A percentile compares a stretch with the other conserved stretches of the same genome.
phyloP scores from a whole-genome alignment of 2,888 invertebrate genomes.

The Diarsia rubi region DNA sequence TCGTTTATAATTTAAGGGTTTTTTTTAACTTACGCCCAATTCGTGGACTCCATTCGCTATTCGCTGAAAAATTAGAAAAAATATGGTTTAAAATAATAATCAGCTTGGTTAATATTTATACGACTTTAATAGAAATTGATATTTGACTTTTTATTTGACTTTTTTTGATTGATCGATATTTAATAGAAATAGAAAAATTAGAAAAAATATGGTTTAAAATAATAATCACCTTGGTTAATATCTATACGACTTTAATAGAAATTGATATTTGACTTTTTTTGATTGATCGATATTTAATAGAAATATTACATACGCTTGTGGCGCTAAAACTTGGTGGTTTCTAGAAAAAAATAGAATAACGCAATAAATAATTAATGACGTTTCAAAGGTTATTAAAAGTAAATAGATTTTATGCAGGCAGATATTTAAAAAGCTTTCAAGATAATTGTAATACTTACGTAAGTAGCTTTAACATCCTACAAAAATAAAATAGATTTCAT shows the following conservation, averaged over 20 bases:
- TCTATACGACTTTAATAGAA: not conserved
- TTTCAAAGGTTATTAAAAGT: not conserved
- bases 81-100: not conserved
- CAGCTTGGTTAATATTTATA: not conserved
- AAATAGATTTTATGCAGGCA: not conserved
- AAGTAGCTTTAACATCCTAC: slow-evolving; percentile 67
- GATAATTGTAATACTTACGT: slow-evolving; percentile 61
- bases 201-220: not conserved
- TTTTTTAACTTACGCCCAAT: slow-evolving; percentile 49
- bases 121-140: too few species aligned
- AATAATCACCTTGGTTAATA: not conserved
- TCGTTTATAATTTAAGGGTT: not conserved
- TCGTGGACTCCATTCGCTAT: slow-evolving; percentile 31
- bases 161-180: too few species aligned
- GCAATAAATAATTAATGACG: too few species aligned
- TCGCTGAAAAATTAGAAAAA: slow-evolving; percentile 29
- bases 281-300: not conserved
- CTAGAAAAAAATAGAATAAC: slow-evolving; percentile 22
- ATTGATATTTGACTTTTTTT: too few species aligned
- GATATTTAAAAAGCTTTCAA: not conserved
- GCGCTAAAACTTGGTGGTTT: slow-evolving; percentile 12
- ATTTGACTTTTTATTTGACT: too few species aligned
- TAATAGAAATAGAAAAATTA: too few species aligned
- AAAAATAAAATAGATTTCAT: slow-evolving; percentile 32
- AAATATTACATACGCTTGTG: slow-evolving; percentile 31